A percentile compares a stretch with the other conserved stretches of the same genome.
Conservation (phyloP, 2,113 vertebrate genomes). For the Phylloscopus whistleri region DNA sequence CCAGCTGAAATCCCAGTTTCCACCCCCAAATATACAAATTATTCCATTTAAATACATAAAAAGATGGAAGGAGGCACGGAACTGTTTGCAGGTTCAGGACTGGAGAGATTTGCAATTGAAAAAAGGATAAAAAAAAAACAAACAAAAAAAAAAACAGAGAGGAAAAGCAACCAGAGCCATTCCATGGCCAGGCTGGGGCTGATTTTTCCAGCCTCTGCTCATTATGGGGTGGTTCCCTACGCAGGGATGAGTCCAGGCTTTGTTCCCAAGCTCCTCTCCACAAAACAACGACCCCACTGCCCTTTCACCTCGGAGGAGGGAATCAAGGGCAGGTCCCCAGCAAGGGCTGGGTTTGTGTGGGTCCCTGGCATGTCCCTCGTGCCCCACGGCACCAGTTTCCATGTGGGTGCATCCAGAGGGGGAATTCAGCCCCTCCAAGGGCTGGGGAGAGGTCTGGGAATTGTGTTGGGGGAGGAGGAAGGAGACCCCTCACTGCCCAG, state of each 20-base stretch:
- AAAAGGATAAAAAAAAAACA: not conserved
- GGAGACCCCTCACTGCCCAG: not conserved
- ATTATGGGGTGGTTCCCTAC: not conserved
- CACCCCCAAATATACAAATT: not conserved
- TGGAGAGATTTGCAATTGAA: not conserved
- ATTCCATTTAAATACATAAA: accelerated
- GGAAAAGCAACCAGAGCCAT: not conserved
- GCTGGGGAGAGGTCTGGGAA: not conserved
- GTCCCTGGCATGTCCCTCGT: not conserved
- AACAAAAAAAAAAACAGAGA: too few species aligned
- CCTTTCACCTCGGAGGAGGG: not conserved
- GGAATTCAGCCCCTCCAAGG: not conserved
- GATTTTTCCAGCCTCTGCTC: not conserved
- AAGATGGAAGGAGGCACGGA: accelerated
- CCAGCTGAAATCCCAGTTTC: not conserved
- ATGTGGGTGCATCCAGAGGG: not conserved
- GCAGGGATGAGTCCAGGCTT: not conserved
- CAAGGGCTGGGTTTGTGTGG: not conserved
- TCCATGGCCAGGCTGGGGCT: not conserved
- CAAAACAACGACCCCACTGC: not conserved
- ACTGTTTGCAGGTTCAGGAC: not conserved
- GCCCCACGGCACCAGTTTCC: not conserved
- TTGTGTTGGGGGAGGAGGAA: not conserved
- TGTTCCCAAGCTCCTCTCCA: not conserved
- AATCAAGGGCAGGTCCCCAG: not conserved